These are phyloP conservation scores for Limnephilus rhombicus DNA, from an alignment of 2,888 invertebrate genomes.

Conservation along the genomic window DNA sequence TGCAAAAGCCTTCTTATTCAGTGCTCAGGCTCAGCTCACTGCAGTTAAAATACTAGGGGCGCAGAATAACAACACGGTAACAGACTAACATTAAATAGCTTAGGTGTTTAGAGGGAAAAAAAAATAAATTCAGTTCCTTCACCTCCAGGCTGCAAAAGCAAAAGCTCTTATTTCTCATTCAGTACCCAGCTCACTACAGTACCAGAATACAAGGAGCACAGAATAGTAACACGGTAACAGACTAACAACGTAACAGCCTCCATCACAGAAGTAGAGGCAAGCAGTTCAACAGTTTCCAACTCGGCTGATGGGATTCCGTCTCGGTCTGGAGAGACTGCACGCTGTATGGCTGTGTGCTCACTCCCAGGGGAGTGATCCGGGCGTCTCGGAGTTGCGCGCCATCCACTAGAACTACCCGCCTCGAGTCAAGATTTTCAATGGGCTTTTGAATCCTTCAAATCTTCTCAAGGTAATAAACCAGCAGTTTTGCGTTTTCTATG, in stretches of 20 bases:
- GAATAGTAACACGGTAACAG: background rate
- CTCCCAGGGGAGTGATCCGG: constrained; percentile 15
- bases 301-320: constrained; percentile 35
- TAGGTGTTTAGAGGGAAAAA: no score
- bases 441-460: background rate
- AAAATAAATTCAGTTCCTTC: background rate
- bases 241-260: background rate
- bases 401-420: constrained; percentile 12
- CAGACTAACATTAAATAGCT: no score
- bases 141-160: no score
- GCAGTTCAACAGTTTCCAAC: background rate
- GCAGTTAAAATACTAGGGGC: no score
- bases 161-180: background rate
- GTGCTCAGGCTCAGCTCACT: no score
- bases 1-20: no score
- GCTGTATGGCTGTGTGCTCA: background rate
- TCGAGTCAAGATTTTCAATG: background rate
- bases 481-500: no score
- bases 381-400: constrained; percentile 39
- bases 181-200: background rate
- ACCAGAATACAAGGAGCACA: background rate
- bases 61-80: no score
- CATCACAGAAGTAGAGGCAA: background rate
- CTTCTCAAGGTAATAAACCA: background rate
- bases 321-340: constrained; percentile 31